phyloP scores from a whole-genome alignment of 2,888 invertebrate genomes.

The Aethes cnicana region DNA sequence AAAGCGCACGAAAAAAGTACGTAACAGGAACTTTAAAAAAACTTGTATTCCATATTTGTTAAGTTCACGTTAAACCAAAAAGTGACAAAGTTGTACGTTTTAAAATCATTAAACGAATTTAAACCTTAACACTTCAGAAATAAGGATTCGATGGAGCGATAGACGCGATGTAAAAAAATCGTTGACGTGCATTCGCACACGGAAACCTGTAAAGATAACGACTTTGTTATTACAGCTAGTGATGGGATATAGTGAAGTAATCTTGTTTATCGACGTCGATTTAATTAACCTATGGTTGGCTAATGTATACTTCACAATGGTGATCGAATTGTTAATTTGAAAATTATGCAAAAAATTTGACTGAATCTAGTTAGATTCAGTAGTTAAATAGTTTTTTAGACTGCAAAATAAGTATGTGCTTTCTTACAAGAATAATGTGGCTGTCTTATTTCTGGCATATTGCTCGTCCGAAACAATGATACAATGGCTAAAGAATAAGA shows the following conservation, averaged over 20 bases:
- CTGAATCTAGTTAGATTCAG: no score
- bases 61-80: conserved; percentile 18
- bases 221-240: conserved; percentile 44
- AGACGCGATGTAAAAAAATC: background rate
- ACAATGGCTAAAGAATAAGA: no score
- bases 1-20: no score
- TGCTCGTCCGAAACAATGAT: no score
- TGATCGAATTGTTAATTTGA: no score
- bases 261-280: conserved; percentile 24
- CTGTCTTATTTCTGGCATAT: no score
- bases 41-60: conserved; percentile 26
- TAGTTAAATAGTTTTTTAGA: no score
- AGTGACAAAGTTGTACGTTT: conserved; percentile 10
- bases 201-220: conserved; percentile 59
- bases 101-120: conserved; percentile 8
- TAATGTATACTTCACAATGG: background rate
- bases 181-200: conserved; percentile 44
- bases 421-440: no score
- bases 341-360: no score
- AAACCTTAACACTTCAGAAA: background rate
- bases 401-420: no score
- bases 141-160: background rate
- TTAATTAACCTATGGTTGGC: no score
- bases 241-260: conserved; percentile 43
- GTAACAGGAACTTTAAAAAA: conserved; percentile 20